Conservation (phyloP, 2,113 vertebrate genomes). For the Paratilapia polleni region DNA sequence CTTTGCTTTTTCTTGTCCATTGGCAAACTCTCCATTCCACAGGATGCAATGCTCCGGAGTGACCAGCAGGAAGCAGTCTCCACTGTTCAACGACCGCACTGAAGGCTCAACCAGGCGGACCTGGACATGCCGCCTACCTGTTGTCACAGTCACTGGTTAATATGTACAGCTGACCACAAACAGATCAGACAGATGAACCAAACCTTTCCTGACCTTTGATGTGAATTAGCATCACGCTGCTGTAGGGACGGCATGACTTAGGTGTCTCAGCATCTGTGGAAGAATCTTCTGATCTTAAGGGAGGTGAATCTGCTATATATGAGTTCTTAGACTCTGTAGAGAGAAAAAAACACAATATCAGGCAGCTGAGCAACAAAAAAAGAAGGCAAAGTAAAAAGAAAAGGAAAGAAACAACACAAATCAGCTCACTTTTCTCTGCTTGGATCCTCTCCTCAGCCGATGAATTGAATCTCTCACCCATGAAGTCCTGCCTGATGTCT, state of each 20-base stretch:
- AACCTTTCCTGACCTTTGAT: constrained; percentile 78
- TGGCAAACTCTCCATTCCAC: constrained; percentile 82
- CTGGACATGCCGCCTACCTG: constrained; percentile 81
- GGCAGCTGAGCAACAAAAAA: background rate
- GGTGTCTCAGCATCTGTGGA: constrained; percentile 29
- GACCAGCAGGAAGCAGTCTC: constrained; percentile 84
- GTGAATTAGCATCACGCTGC: constrained; percentile 80
- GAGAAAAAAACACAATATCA: background rate
- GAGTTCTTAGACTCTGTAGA: constrained; percentile 77
- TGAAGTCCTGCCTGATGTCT: constrained; percentile 82
- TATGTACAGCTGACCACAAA: background rate
- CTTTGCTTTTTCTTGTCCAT: constrained; percentile 79
- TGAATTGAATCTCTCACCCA: constrained; percentile 67
- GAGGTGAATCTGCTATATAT: background rate
- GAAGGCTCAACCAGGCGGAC: constrained; percentile 80
- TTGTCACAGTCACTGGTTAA: constrained; percentile 18
- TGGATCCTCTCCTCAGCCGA: constrained; percentile 67
- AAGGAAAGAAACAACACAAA: background rate
- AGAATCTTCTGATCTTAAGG: constrained; percentile 39
- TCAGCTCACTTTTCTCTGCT: constrained; percentile 72
- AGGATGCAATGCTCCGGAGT: constrained; percentile 74
- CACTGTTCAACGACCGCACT: constrained; percentile 78
- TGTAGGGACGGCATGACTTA: constrained; percentile 67
- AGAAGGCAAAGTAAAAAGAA: background rate
- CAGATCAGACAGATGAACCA: background rate